Conservation (phyloP, 2,888 invertebrate genomes). For the Trachelus iudaicus region DNA sequence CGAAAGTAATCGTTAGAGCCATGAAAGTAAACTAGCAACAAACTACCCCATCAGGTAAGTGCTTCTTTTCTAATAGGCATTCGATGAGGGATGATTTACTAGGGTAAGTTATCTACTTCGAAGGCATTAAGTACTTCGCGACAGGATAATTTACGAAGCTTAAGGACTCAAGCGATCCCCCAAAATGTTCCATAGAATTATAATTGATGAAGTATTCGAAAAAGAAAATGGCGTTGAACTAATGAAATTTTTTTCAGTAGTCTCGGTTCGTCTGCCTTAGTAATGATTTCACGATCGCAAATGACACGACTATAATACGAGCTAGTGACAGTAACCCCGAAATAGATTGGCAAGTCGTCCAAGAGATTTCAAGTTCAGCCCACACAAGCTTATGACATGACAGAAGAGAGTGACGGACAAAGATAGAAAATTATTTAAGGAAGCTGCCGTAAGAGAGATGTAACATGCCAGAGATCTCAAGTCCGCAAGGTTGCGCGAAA, state of each 20-base stretch:
- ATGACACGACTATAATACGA: background rate
- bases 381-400: background rate
- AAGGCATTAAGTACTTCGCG: background rate
- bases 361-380: constrained; percentile 7
- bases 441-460: background rate
- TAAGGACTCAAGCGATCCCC: background rate
- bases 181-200: background rate
- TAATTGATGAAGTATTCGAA: background rate
- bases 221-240: background rate
- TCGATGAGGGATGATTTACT: background rate
- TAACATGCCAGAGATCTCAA: background rate
- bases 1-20: background rate
- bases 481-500: background rate
- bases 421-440: background rate
- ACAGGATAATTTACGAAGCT: background rate
- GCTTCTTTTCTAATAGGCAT: too few relatives aligned
- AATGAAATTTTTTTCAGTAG: background rate
- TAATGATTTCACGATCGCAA: background rate
- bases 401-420: background rate
- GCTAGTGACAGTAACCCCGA: background rate
- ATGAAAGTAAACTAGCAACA: background rate
- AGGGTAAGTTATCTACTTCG: background rate
- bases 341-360: constrained; percentile 1
- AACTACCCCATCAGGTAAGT: background rate
- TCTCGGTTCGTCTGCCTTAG: background rate